Evolutionary conservation across 2,113 vertebrate species (phyloP).

Genomic region (Dromiciops gliroides): DNA sequence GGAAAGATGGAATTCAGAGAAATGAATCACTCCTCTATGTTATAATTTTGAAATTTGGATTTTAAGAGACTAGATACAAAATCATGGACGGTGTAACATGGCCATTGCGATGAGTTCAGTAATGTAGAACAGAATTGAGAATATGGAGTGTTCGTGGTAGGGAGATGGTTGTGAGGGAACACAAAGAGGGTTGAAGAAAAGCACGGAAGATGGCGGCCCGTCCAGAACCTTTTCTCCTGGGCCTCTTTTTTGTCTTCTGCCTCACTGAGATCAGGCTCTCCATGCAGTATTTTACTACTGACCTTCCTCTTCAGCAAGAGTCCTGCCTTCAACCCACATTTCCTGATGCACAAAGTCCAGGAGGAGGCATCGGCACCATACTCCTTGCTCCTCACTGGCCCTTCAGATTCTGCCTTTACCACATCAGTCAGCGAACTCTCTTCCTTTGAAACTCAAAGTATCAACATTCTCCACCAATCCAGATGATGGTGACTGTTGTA

Average conservation of each 20-base stretch:
- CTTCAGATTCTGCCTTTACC: too few species aligned
- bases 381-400: too few species aligned
- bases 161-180: not conserved
- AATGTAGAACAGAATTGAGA: not conserved
- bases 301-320: not conserved
- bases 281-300: not conserved
- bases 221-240: too few species aligned
- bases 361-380: not conserved
- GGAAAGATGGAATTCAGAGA: constrained; percentile 2
- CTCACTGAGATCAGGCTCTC: too few species aligned
- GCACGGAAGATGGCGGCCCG: not conserved
- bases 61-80: not conserved
- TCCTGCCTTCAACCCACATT: not conserved
- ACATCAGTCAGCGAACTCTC: too few species aligned
- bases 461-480: too few species aligned
- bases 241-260: not conserved
- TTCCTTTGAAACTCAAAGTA: too few species aligned
- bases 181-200: not conserved
- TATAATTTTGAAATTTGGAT: not conserved
- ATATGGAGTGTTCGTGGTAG: not conserved
- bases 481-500: too few species aligned
- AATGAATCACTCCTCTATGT: not conserved
- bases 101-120: not conserved
- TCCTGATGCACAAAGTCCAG: not conserved
- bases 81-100: too few species aligned